These are phyloP conservation scores for Cercocebus atys DNA, from an alignment of 2,113 vertebrate genomes.

Conservation along the genomic window DNA sequence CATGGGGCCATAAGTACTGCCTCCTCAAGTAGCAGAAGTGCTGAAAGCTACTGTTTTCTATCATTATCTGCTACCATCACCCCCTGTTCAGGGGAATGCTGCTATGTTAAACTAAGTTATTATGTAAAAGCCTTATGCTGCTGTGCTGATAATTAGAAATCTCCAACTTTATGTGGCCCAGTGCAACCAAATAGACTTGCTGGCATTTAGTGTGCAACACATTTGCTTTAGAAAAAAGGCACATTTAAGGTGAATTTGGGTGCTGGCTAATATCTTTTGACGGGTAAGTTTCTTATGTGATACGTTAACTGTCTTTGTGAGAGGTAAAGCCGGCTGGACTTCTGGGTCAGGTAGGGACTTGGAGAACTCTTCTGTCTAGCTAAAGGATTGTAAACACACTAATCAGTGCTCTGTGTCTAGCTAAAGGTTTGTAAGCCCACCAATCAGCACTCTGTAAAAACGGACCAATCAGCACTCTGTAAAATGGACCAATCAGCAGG, in stretches of 20 bases:
- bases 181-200: background rate
- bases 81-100: background rate
- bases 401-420: too few relatives aligned
- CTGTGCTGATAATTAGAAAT: background rate
- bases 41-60: background rate
- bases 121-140: background rate
- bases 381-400: too few relatives aligned
- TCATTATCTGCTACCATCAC: background rate
- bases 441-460: too few relatives aligned
- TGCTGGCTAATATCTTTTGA: background rate
- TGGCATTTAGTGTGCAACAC: background rate
- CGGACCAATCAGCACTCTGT: too few relatives aligned
- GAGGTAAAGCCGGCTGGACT: too few relatives aligned
- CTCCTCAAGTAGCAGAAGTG: background rate
- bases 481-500: too few relatives aligned
- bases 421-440: too few relatives aligned
- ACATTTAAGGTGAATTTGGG: background rate
- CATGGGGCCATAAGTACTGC: background rate
- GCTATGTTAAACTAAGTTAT: conserved; percentile 1
- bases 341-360: too few relatives aligned
- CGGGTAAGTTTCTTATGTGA: background rate
- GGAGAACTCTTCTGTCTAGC: too few relatives aligned
- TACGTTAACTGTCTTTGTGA: background rate
- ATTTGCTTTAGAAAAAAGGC: conserved; percentile 8
- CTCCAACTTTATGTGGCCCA: background rate